These are phyloP conservation scores for Axis porcinus DNA, from an alignment of 2,113 vertebrate species.

Conservation along the genomic window DNA sequence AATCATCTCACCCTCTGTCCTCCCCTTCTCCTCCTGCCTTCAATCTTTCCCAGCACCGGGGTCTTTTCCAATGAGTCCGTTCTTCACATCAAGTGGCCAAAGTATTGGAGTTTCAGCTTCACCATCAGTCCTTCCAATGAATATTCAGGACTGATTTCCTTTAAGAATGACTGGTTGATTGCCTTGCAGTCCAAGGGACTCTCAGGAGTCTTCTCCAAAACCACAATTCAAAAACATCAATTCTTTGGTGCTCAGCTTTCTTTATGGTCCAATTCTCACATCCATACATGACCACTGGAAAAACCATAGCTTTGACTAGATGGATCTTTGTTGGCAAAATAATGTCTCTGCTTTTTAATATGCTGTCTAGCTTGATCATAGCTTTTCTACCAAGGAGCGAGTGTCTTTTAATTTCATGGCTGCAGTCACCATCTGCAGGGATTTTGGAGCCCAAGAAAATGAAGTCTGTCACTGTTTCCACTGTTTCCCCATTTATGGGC, in stretches of 20 bases:
- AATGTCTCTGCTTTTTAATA: background rate
- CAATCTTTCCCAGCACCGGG: background rate
- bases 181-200: background rate
- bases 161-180: background rate
- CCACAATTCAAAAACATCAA: background rate
- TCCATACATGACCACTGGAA: background rate
- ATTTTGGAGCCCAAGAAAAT: background rate
- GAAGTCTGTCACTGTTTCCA: background rate
- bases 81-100: background rate
- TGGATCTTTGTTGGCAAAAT: background rate
- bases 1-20: background rate
- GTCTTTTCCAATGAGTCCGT: fast-evolving
- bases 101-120: background rate
- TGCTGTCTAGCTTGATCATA: background rate
- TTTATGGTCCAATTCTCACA: background rate
- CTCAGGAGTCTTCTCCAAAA: background rate
- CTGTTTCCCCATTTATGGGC: background rate
- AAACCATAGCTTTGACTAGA: background rate
- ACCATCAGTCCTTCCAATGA: background rate
- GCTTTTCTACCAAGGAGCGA: background rate
- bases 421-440: background rate
- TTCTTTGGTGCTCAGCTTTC: background rate
- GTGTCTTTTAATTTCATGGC: background rate
- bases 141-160: background rate
- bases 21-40: background rate